A percentile compares a stretch with the other conserved stretches of the same genome.
These are phyloP conservation scores for Eciton burchellii DNA, from an alignment of 1,140 invertebrate species.

Conservation along the genomic window DNA sequence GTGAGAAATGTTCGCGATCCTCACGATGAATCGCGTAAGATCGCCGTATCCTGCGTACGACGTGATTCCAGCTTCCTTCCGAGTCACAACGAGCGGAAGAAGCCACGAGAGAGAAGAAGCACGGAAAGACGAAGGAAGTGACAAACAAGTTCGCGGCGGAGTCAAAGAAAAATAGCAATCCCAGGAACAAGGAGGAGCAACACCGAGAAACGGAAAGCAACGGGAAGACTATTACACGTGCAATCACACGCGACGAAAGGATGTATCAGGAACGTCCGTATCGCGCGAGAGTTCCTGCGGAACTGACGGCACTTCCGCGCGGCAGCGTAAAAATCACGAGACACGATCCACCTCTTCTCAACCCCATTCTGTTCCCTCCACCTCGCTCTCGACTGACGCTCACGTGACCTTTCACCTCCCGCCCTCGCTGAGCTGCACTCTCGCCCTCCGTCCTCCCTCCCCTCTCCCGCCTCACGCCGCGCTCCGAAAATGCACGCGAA, in stretches of 20 bases:
- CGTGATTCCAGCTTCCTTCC: background rate
- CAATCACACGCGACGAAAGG: constrained; percentile 10
- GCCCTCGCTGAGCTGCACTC: constrained; percentile 19
- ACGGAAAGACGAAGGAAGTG: background rate
- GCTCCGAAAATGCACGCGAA: constrained; percentile 39
- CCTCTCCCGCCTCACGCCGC: background rate
- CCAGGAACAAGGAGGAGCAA: background rate
- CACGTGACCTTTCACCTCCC: constrained; percentile 59
- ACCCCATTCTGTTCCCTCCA: background rate
- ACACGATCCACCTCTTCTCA: constrained; percentile 3
- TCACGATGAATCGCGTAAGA: too few relatives aligned
- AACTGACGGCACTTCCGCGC: constrained; percentile 68
- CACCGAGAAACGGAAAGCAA: background rate
- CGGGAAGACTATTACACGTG: background rate
- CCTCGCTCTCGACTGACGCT: background rate
- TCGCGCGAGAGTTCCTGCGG: constrained; percentile 71
- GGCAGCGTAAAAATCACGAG: constrained; percentile 63
- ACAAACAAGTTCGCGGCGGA: too few relatives aligned
- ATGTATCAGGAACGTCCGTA: constrained; percentile 37
- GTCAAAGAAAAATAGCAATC: background rate
- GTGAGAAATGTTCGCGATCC: background rate
- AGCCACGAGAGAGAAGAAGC: constrained; percentile 4
- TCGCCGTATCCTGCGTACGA: background rate
- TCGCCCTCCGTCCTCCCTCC: background rate
- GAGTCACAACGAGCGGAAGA: constrained; percentile 6